Evolutionary conservation across 2,113 vertebrate genomes (phyloP).

Genomic region (Suricata suricatta): DNA sequence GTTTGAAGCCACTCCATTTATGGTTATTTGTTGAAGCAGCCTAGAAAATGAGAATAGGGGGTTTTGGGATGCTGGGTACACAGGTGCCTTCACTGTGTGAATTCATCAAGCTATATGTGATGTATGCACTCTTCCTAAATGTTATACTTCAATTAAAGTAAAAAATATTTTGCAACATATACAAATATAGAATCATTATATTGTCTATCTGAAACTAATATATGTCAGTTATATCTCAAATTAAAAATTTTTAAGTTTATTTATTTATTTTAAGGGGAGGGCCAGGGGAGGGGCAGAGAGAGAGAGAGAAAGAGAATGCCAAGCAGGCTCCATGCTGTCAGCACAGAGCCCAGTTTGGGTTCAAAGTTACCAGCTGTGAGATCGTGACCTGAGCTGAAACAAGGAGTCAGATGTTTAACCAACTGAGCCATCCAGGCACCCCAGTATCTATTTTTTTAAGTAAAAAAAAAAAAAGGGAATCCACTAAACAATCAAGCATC

Average conservation of each 20-base stretch:
- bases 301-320: not conserved
- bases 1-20: not conserved
- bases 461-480: not conserved
- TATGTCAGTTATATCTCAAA: too few species aligned
- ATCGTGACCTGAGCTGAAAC: not conserved
- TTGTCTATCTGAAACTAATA: too few species aligned
- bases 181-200: not conserved
- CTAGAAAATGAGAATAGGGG: not conserved
- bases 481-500: not conserved
- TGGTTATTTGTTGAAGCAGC: not conserved
- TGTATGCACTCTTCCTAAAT: not conserved
- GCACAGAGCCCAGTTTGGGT: not conserved
- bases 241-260: not conserved
- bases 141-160: not conserved
- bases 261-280: not conserved
- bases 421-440: not conserved
- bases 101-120: not conserved
- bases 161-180: not conserved
- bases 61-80: not conserved
- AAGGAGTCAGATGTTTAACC: not conserved
- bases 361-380: not conserved
- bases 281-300: not conserved
- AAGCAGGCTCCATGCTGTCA: too few species aligned
- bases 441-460: not conserved
- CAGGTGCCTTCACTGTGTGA: not conserved